Base-by-base conservation (phyloP, 2,797 vertebrate species). In the Apodemus agrarius region DNA sequence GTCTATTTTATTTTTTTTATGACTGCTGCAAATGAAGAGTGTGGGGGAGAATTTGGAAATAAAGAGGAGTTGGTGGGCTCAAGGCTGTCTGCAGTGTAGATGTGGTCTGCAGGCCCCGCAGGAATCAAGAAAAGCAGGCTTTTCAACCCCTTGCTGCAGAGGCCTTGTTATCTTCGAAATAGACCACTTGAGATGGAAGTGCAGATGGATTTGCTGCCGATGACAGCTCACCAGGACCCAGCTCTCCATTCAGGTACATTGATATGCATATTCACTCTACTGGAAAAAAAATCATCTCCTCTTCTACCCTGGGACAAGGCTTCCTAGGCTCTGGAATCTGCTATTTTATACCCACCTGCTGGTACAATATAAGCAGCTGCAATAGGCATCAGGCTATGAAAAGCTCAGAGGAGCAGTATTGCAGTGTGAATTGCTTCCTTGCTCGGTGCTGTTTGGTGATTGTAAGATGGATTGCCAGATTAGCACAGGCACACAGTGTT, bases 201-300 rank as follows among this genome's bases (percentile, higher is more conserved):
- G 94, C 96, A 93, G 96, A 93, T 21, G 80, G 97, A 97, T 98
- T 98, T 98, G 96, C 97, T 96, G 94, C 96, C 98, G 97, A 93
- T 97, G 97, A 98, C 96, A 97, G 97, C 98, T 98, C 98, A 95
- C 97, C 96, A 97, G 98, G 98, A 98, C 97, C 90, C 97, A 95
- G 98, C 97, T 97, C 98, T 93, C 97, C 95, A 91, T 97, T 98
- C 0, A 87, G 97, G 98, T 98, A 97, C 97, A 97, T 97, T 97
- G 97, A 97, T 98, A 95, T 12, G 69, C 96, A 96, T 96, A 98
- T 95, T 97, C 97, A 97, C 94, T 96, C 92, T 97, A 96, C 97
- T 97, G 97, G 97, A 97, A 98, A 98, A 98, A 98, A 98, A 97
- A 97, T 86, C 92, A 97, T 98, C 95, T 97, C 91, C 97, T 98